Percentiles rank a stretch among this genome's conserved stretches.
Conservation (phyloP, 1,140 invertebrate genomes). For the Radopholus similis region DNA sequence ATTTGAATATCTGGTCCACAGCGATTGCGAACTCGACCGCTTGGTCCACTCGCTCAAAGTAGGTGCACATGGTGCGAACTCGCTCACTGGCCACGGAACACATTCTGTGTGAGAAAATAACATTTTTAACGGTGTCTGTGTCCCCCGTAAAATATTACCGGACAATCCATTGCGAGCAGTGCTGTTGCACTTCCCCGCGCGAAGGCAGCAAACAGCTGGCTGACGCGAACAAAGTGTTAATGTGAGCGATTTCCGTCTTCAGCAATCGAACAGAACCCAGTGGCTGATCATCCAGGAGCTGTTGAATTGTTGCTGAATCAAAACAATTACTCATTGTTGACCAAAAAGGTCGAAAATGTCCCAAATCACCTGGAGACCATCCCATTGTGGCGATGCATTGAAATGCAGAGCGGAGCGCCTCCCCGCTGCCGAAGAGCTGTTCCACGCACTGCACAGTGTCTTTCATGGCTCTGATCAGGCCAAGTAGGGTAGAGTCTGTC, state of each 20-base stretch:
- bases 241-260: conserved; percentile 16
- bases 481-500: conserved; percentile 24
- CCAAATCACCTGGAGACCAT: conserved; percentile 39
- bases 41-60: conserved; percentile 36
- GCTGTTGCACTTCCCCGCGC: conserved; percentile 7
- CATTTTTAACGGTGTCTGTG: not conserved
- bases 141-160: conserved; percentile 16
- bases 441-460: conserved; percentile 37
- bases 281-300: conserved; percentile 30
- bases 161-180: conserved; percentile 31
- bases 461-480: conserved; percentile 35
- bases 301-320: conserved; percentile 25
- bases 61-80: conserved; percentile 31
- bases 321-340: conserved; percentile 9
- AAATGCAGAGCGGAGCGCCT: conserved; percentile 31
- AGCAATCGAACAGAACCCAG: conserved; percentile 10
- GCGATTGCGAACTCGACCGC: conserved; percentile 41
- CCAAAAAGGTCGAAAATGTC: not conserved
- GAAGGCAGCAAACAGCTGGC: not conserved
- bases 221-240: conserved; percentile 16
- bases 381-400: conserved; percentile 24
- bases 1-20: conserved; percentile 37
- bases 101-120: conserved; percentile 21
- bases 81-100: conserved; percentile 27
- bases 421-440: conserved; percentile 35